Base-by-base conservation (phyloP, 1,140 invertebrate species). In the Yoshiicerus persimilis region DNA sequence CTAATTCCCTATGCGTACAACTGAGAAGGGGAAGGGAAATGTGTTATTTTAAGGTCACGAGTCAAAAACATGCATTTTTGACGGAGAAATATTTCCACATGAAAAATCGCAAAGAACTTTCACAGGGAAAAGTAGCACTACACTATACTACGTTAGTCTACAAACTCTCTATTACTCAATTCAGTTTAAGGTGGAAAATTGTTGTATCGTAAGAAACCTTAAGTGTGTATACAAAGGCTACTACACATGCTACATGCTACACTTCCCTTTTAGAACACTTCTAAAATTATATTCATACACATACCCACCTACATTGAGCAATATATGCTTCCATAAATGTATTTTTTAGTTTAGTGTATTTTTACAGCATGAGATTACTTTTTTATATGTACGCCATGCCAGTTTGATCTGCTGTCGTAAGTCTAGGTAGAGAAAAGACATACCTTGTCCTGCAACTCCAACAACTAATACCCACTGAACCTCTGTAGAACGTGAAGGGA, bases 291-390 rank as follows among this genome's bases (percentile, higher is more conserved):
- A 80, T 80, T 80, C 75, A 80, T 80, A 80, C 23, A 38, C 30
- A 66, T 11, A 47, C n/a, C n/a, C n/a, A n/a, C n/a, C n/a, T n/a
- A 47, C 41, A 47, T 16, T 47, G 41, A 30, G 34, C 32, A 23
- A 16, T 84, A 27, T 62, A 56, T 47, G 23, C 32, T 84, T 84
- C 85, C 85, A 86, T 86, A 70, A 86, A 86, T 86, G 85, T 70
- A 86, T 86, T 64, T 86, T 86, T 86, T 86, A 70, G 85, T 86
- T 86, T 86, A 86, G 30, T 66, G 64, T 86, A 86, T 86, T 86
- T 86, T 86, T 86, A 86, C 85, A 34, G 64, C 85, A 39, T 86
- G 34, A 64, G 85, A 86, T 86, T 70, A 66, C 85, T 64, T 86
- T 86, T 86, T 86, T 86, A 66, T 66, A 80, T 38, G 23, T 70